Conservation (phyloP, 2,113 vertebrate species). For the Lophura nycthemera region DNA sequence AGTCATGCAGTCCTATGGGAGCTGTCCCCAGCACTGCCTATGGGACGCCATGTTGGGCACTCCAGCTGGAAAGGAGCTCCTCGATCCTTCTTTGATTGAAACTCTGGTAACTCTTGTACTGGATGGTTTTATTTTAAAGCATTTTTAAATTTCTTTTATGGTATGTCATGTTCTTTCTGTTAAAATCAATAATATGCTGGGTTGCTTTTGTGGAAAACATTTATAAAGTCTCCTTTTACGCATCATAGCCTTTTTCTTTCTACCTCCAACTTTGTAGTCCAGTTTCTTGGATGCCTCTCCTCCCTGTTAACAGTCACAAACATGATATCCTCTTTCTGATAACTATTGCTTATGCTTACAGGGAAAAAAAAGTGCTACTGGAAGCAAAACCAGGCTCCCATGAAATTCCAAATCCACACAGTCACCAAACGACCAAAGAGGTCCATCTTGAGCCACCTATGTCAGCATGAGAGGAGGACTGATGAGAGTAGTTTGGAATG, state of each 20-base stretch:
- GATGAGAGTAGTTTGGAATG: not conserved
- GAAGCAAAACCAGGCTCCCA: not conserved
- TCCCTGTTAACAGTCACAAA: not conserved
- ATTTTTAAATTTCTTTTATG: not conserved
- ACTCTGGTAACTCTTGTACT: not conserved
- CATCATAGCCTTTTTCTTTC: not conserved
- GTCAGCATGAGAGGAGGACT: not conserved
- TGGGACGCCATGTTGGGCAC: accelerated
- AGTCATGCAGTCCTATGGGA: not conserved
- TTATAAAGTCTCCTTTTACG: not conserved
- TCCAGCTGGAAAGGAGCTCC: not conserved
- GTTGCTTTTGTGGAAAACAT: not conserved
- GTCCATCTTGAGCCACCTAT: not conserved
- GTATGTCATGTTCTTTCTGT: not conserved
- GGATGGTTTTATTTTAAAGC: not conserved
- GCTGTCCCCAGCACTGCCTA: not conserved
- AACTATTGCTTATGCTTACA: not conserved
- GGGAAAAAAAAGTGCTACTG: not conserved
- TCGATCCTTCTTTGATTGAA: not conserved
- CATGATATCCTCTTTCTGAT: not conserved
- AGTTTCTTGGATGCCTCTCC: not conserved
- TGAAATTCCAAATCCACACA: not conserved
- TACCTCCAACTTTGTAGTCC: not conserved
- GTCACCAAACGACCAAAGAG: not conserved
- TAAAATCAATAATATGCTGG: not conserved